Conservation (phyloP, 2,888 invertebrate genomes). For the Nesidiocoris tenuis region DNA sequence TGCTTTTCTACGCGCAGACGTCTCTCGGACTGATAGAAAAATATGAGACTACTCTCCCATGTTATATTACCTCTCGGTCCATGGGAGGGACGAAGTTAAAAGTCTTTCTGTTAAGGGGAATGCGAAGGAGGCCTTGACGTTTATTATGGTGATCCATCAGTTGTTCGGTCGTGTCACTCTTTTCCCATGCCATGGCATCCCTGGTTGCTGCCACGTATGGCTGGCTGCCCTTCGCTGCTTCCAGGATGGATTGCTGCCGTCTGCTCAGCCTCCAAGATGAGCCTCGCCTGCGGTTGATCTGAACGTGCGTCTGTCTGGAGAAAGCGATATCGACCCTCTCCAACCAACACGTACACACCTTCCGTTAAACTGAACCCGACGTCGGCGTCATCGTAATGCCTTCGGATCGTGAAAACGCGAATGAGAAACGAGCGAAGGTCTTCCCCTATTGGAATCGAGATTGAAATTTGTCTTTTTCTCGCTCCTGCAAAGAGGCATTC, state of each 20-base stretch:
- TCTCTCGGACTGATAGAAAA: not conserved
- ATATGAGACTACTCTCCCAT: not conserved
- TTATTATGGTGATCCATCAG: conserved; percentile 33
- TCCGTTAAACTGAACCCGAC: not conserved
- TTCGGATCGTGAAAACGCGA: not conserved
- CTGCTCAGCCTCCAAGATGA: not conserved
- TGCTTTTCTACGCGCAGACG: not conserved
- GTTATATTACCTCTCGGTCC: not conserved
- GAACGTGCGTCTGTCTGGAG: not conserved
- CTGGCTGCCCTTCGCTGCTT: not conserved
- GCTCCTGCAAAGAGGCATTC: too few species aligned
- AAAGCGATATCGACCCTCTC: not conserved
- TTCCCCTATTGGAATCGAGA: not conserved
- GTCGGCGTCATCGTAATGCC: not conserved
- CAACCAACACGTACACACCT: not conserved
- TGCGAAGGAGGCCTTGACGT: conserved; percentile 1
- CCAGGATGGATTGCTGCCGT: not conserved
- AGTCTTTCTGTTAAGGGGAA: not conserved
- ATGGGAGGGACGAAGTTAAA: not conserved
- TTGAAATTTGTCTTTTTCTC: not conserved
- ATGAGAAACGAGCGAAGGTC: not conserved
- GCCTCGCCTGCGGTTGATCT: not conserved
- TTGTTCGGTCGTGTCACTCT: conserved; percentile 19
- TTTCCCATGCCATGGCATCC: not conserved
- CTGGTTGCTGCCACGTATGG: not conserved